Evolutionary conservation across 2,113 vertebrate genomes (phyloP).

Genomic region (Melozone crissalis): DNA sequence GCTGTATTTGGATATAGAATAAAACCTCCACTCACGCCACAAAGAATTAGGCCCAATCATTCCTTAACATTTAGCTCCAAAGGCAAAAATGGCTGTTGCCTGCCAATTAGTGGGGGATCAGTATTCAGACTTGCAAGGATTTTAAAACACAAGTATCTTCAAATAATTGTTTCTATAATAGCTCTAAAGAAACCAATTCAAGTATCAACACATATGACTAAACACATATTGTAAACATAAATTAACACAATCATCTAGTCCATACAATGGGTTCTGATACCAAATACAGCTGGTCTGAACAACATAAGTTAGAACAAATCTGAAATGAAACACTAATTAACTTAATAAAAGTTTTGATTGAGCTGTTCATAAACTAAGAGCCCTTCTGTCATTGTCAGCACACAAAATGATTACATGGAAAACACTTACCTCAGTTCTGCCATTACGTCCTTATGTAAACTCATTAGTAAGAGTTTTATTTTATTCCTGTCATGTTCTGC

Average conservation of each 20-base stretch:
- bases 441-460: background rate
- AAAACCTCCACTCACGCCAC: accelerated
- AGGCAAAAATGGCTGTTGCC: background rate
- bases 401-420: background rate
- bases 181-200: background rate
- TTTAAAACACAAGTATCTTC: background rate
- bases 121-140: background rate
- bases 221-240: accelerated
- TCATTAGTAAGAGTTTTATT: background rate
- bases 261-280: background rate
- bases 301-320: background rate
- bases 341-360: background rate
- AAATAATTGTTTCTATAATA: background rate
- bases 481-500: background rate
- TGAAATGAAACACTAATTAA: background rate
- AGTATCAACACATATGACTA: background rate
- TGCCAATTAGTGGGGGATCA: background rate
- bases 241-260: background rate
- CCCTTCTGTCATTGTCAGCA: background rate
- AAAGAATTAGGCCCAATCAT: background rate
- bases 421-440: constrained; percentile 62
- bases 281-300: background rate
- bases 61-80: background rate
- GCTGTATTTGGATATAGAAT: background rate
- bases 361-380: background rate